Conservation (phyloP, 2,888 invertebrate genomes). For the Lasius fuliginosus region DNA sequence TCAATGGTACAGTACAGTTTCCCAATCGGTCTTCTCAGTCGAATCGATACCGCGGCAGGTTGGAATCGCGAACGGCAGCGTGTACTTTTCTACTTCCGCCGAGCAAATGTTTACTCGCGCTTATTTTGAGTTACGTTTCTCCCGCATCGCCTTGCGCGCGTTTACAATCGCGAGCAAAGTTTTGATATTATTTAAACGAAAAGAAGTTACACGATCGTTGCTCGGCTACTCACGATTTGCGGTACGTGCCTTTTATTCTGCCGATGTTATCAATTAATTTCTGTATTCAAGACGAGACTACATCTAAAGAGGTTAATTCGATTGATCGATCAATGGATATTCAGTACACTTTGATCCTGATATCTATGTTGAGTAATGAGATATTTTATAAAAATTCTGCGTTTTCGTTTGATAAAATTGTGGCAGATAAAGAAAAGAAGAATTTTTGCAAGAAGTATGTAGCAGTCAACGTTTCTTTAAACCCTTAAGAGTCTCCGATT, state of each 20-base stretch:
- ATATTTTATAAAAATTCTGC: neutral
- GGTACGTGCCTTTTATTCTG: neutral
- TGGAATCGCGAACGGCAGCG: conserved; percentile 13
- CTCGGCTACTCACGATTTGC: neutral
- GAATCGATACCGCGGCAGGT: conserved; percentile 28
- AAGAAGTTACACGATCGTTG: conserved; percentile 15
- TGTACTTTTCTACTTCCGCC: conserved; percentile 42
- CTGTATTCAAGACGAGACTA: neutral
- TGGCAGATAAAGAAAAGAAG: neutral
- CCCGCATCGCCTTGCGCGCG: neutral
- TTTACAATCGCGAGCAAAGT: conserved; percentile 4
- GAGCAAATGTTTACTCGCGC: conserved; percentile 44
- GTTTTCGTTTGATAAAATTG: neutral
- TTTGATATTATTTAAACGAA: conserved; percentile 27
- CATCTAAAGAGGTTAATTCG: neutral
- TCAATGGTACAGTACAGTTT: conserved; percentile 56
- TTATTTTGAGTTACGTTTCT: conserved; percentile 43
- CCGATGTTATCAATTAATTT: conserved; percentile 7
- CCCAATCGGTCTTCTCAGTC: conserved; percentile 42
- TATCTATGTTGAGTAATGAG: neutral
- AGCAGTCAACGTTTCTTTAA: conserved; percentile 25
- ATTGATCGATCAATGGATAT: neutral
- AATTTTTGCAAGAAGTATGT: conserved; percentile 1
- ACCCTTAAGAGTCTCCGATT: conserved; percentile 11
- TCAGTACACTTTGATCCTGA: neutral